Evolutionary conservation across 2,888 invertebrate genomes (phyloP).

Genomic region (Masnerella sp.): DNA sequence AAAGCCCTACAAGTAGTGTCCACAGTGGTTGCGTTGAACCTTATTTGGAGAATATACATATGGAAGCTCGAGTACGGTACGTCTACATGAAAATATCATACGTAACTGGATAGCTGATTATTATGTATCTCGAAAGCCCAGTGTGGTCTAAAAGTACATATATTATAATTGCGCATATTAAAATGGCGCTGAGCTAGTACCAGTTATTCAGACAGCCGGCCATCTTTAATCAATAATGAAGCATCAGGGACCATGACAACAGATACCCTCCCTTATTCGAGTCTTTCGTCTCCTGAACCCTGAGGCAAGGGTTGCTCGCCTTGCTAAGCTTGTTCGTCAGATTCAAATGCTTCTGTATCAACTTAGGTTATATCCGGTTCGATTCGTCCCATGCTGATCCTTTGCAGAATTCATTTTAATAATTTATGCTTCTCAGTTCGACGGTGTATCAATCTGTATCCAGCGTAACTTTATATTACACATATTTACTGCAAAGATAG

Average conservation of each 20-base stretch:
- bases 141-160: slow-evolving; percentile 69
- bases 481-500: no score
- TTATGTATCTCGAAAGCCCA: slow-evolving; percentile 37
- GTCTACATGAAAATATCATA: slow-evolving; percentile 19
- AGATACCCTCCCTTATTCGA: slow-evolving; percentile 73
- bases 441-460: no score
- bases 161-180: slow-evolving; percentile 77
- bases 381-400: slow-evolving; percentile 55
- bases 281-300: slow-evolving; percentile 71
- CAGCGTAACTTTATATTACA: no score
- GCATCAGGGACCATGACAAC: slow-evolving; percentile 78
- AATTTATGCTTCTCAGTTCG: no score
- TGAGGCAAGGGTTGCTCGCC: slow-evolving; percentile 72
- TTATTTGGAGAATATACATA: slow-evolving; percentile 38
- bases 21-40: slow-evolving; percentile 24
- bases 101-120: slow-evolving; percentile 29
- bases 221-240: slow-evolving; percentile 78
- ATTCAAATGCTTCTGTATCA: slow-evolving; percentile 62
- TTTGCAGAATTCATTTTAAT: slow-evolving; percentile 55
- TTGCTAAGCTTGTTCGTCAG: slow-evolving; percentile 67
- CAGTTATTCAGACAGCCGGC: slow-evolving; percentile 69
- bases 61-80: neutral
- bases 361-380: slow-evolving; percentile 68
- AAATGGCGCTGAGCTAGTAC: slow-evolving; percentile 73
- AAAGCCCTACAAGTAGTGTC: no score